Conservation (phyloP, 2,797 vertebrate species). For the Cygnus olor region DNA sequence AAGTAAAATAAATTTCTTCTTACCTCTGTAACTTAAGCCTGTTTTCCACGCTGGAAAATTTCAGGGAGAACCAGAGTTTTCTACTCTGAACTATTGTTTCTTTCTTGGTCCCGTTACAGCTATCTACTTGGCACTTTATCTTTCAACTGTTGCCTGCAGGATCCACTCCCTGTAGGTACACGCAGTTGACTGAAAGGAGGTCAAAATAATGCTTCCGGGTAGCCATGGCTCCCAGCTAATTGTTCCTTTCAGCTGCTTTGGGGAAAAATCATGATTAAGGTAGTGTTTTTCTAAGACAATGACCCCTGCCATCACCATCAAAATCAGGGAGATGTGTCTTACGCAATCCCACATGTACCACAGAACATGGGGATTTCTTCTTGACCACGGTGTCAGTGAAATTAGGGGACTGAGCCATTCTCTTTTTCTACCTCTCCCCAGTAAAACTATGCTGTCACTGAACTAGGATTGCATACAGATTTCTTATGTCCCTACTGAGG, state of each 20-base stretch:
- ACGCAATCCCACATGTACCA: accelerated
- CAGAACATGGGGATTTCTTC: neutral
- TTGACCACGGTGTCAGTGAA: neutral
- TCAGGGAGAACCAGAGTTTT: neutral
- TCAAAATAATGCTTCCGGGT: neutral
- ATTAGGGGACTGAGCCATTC: neutral
- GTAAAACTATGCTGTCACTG: neutral
- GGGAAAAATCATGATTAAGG: neutral
- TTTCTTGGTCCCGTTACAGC: neutral
- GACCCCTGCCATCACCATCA: neutral
- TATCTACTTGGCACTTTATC: neutral
- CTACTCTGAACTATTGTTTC: neutral
- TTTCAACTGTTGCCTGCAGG: neutral
- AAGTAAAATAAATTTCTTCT: neutral
- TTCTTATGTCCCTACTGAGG: neutral
- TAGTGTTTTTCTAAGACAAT: neutral
- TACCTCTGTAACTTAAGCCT: neutral
- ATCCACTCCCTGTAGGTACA: neutral
- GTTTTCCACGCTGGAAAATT: neutral
- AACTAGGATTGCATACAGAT: neutral
- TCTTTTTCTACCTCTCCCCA: neutral
- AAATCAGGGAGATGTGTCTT: neutral
- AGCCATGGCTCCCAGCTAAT: neutral
- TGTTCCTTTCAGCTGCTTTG: neutral
- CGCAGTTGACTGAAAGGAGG: neutral